These are phyloP conservation scores for Ranitomeya imitator DNA, from an alignment of 2,113 vertebrate species.

Conservation along the genomic window DNA sequence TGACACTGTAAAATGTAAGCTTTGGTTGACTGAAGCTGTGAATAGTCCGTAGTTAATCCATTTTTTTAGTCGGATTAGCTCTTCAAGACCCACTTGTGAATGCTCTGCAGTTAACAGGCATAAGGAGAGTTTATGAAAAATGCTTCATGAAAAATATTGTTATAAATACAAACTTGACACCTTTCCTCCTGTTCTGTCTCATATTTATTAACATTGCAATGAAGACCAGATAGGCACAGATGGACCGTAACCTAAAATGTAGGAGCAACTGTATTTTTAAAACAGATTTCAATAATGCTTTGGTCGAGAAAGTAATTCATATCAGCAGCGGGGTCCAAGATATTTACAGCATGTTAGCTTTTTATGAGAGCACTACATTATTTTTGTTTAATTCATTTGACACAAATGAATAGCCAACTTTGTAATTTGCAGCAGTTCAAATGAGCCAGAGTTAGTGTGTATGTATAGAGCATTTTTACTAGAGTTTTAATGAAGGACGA, in stretches of 20 bases:
- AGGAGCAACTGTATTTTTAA: conserved; percentile 56
- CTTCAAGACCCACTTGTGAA: conserved; percentile 53
- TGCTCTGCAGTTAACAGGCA: conserved; percentile 50
- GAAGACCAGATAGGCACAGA: conserved; percentile 56
- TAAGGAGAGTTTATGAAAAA: conserved; percentile 41
- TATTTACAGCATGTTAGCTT: conserved; percentile 59
- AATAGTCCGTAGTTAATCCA: conserved; percentile 37
- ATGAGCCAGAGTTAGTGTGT: conserved; percentile 45
- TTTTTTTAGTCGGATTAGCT: conserved; percentile 52
- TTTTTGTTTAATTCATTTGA: conserved; percentile 59
- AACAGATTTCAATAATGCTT: conserved; percentile 56
- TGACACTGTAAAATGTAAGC: conserved; percentile 26
- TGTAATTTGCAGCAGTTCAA: conserved; percentile 50
- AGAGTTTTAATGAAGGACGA: conserved; percentile 50
- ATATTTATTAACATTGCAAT: conserved; percentile 58
- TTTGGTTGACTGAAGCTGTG: conserved; percentile 48
- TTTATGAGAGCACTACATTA: conserved; percentile 57
- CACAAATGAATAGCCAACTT: conserved; percentile 57
- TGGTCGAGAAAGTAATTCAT: conserved; percentile 52
- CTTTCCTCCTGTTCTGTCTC: conserved; percentile 54
- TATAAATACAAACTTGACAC: conserved; percentile 55
- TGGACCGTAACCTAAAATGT: conserved; percentile 58
- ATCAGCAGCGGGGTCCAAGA: conserved; percentile 50
- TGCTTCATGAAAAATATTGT: conserved; percentile 47
- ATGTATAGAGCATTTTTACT: conserved; percentile 47